phyloP scores from a whole-genome alignment of 2,113 vertebrate species.

The Uropsilus gracilis region DNA sequence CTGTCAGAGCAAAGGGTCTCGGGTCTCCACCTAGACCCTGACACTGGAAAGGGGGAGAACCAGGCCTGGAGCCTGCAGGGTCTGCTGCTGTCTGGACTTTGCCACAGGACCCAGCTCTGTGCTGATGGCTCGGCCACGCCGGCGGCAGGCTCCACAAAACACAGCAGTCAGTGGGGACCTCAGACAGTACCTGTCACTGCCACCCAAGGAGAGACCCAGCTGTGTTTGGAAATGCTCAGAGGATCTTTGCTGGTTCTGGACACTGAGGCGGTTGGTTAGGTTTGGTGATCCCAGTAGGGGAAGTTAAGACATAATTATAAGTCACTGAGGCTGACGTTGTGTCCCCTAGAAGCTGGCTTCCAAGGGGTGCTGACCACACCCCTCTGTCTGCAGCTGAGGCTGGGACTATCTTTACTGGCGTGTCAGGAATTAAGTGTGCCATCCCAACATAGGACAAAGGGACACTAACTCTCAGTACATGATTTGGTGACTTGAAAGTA shows the following conservation, averaged over 20 bases:
- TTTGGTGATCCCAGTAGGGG: neutral
- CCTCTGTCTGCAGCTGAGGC: neutral
- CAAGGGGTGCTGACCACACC: neutral
- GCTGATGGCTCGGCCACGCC: neutral
- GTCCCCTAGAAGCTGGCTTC: neutral
- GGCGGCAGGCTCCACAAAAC: neutral
- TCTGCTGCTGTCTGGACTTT: neutral
- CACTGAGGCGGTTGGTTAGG: neutral
- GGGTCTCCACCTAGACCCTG: no score
- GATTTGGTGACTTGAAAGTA: neutral
- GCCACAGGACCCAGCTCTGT: neutral
- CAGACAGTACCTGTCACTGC: neutral
- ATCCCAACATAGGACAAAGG: neutral
- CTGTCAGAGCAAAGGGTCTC: no score
- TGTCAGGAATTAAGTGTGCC: neutral
- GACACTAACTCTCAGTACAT: neutral
- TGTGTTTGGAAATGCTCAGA: no score
- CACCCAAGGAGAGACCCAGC: neutral
- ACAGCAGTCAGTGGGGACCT: neutral
- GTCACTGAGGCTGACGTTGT: neutral
- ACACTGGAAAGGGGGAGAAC: neutral
- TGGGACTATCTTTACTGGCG: neutral
- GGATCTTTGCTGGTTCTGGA: neutral
- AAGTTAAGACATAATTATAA: neutral
- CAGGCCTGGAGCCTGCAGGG: neutral